Evolutionary conservation across 1,140 invertebrate species (phyloP), one percentile per base, ranked within the genome.

Genomic region (Agrilus planipennis): DNA sequence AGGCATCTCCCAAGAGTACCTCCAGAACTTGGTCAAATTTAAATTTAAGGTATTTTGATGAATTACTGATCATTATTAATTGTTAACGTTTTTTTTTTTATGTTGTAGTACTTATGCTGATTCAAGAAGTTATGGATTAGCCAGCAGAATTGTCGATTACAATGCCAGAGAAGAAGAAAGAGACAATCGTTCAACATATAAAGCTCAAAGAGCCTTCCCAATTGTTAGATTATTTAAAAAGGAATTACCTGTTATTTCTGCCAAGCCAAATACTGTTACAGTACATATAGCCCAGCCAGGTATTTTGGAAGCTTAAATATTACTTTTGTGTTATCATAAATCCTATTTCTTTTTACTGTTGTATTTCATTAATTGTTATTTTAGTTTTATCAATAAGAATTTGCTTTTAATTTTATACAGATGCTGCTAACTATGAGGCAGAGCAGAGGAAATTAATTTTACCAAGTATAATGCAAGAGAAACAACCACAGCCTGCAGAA

Each of bases 121-220:
- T 46, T 58, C 61, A 3, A 61, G 65, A 46, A 69, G 65, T 43
- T 62, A 61, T 32, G 67, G 67, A 1, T 44, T 67, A 28, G 47
- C 61, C 4, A 55, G 55, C 3, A 51, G 67, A 10, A 56, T 69
- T 25, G 65, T 63, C 1, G 53, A 59, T 31, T 68, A 69, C 42
- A 57, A 60, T 42, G 53, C 61, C 39, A 58, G 54, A 45, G 42
- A 46, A 10, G 35, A 50, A 34, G 40, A 58, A 29, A 41, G 47
- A 30, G 28, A 30, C 4, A 20, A 16, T 7, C 50, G 53, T 39
- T 31, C 46, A 30, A 52, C 48, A 45, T 65, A 64, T 44, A 53
- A 47, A 18, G 61, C 58, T n/a, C 36, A 57, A 12, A 49, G 55
- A 22, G 40, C 58, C 30, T 62, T 61, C 52, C 58, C 62, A 27